phyloP scores from a whole-genome alignment of 2,888 invertebrate genomes.

The Microchrysa polita region DNA sequence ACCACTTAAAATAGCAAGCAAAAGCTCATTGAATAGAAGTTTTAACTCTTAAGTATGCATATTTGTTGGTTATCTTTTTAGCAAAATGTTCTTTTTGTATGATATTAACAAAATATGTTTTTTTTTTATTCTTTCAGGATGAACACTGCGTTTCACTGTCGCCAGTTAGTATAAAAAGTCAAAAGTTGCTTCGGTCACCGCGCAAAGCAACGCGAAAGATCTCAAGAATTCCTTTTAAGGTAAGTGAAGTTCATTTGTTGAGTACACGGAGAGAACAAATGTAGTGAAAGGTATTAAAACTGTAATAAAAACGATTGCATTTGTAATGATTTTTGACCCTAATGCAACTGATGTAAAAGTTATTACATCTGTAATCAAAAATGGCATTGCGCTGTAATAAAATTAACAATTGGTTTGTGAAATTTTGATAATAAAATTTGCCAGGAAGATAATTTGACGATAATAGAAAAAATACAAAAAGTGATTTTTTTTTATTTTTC shows the following conservation, averaged over 20 bases:
- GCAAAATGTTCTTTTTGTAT: background rate
- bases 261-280: no score
- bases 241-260: conserved; percentile 50
- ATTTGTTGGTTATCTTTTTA: background rate
- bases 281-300: no score
- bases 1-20: background rate
- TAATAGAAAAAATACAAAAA: no score
- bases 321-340: no score
- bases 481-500: no score
- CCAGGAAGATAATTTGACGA: no score
- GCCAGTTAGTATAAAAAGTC: conserved; percentile 94
- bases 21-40: background rate
- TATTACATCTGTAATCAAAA: no score
- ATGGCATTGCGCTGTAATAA: no score
- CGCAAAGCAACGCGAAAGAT: conserved; percentile 98
- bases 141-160: conserved; percentile 91
- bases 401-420: no score
- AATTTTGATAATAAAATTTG: no score
- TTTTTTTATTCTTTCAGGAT: conserved; percentile 69
- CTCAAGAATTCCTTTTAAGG: conserved; percentile 97
- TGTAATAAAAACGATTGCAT: no score
- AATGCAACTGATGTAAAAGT: no score
- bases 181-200: conserved; percentile 92
- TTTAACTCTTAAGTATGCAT: background rate
- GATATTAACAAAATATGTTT: background rate